Evolutionary conservation across 2,113 vertebrate genomes (phyloP), one percentile per base, ranked within the genome.

Genomic region (Pica pica): DNA sequence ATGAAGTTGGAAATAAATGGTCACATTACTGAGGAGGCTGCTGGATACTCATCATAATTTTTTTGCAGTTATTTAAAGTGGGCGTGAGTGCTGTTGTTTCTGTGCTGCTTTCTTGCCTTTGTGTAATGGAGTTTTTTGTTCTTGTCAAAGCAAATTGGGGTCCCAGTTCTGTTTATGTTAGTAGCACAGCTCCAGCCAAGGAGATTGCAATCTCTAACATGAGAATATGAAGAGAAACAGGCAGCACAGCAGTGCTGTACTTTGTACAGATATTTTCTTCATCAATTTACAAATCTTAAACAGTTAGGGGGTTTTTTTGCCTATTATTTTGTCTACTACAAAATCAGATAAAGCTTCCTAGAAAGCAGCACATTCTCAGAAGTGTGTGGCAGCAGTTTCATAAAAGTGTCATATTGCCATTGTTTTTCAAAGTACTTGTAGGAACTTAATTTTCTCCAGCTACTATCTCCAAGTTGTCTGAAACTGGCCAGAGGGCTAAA

Each of bases 341-440:
- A 70, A 84, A 94, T 90, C 90, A 96, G 93, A 95, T 89, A 93
- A 87, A 84, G 16, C 68, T 94, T 93, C 61, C 80, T 78, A 65
- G 90, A 89, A 89, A 92, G 80, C 53, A 65, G 57, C 37, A 46
- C 75, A 53, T 78, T 78, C 65, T 89, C 88, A 64, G 57, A 89
- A 95, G 60, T 22, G 44, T 46, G 42, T 74, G 68, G 64, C 75
- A 88, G 79, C 55, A 84, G 49, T 83, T 93, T 96, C 93, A 92
- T 95, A 67, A 47, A 87, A 90, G 39, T 90, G 73, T 89, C 83
- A 75, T 78, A 81, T 71, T 75, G 83, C 74, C 52, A 67, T 31
- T 70, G 67, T 42, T 55, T 92, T 79, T 70, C 87, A 60, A 55
- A 70, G 44, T 74, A 59, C 39, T 83, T 74, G 52, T 61, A 52